Conservation (phyloP, 1,140 invertebrate genomes). For the Parapsyche elsis region DNA sequence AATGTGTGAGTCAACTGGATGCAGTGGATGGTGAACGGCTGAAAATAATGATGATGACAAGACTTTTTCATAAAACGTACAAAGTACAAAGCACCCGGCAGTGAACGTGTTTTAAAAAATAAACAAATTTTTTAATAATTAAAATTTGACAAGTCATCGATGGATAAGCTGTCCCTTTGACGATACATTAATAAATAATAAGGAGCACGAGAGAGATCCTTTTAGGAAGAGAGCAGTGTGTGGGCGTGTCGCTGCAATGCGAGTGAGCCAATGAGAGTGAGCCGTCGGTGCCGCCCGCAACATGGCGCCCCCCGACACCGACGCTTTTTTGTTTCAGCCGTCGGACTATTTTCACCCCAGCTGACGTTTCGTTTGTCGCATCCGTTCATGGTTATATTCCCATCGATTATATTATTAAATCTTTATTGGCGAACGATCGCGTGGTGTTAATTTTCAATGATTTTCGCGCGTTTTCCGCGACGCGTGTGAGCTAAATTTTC, state of each 20-base stretch:
- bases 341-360: conserved; percentile 52
- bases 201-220: not conserved
- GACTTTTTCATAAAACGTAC: too few species aligned
- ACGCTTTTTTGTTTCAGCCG: conserved; percentile 54
- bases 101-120: too few species aligned
- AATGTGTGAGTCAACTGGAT: too few species aligned
- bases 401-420: not conserved
- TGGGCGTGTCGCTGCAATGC: conserved; percentile 43
- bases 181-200: not conserved
- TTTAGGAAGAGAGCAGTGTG: not conserved
- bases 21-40: too few species aligned
- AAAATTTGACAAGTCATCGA: too few species aligned
- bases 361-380: conserved; percentile 44
- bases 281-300: conserved; percentile 42
- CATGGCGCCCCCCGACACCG: conserved; percentile 54
- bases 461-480: not conserved
- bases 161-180: too few species aligned
- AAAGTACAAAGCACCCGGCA: too few species aligned
- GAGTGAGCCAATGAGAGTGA: conserved; percentile 40
- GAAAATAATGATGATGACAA: too few species aligned
- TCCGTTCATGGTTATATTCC: not conserved
- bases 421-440: not conserved
- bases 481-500: not conserved
- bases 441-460: not conserved
- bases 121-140: too few species aligned